A percentile compares a stretch with the other conserved stretches of the same genome.
Conservation (phyloP, 2,113 vertebrate species). For the Dromiciops gliroides region DNA sequence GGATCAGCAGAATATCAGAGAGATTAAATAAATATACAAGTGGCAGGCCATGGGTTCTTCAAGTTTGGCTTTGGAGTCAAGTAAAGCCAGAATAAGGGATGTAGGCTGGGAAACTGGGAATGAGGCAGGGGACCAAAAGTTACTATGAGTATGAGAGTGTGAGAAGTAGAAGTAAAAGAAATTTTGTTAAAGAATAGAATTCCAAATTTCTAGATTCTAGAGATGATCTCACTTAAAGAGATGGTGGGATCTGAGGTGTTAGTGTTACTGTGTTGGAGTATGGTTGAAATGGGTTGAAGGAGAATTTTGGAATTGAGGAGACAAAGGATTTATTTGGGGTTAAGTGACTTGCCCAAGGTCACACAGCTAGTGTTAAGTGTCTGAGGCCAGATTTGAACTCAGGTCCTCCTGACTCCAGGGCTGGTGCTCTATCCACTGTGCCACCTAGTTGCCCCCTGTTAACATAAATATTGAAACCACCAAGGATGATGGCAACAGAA, state of each 20-base stretch:
- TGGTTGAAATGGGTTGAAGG: neutral
- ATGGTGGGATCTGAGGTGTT: neutral
- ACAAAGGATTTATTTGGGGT: neutral
- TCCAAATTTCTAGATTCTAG: neutral
- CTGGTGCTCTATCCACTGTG: too few species aligned
- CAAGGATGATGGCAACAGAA: neutral
- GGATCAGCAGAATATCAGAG: neutral
- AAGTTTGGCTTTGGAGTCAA: neutral
- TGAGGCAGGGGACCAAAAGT: neutral
- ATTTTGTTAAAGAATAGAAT: neutral
- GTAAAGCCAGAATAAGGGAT: too few species aligned
- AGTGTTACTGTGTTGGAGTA: neutral
- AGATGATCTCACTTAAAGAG: neutral
- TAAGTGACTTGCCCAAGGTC: too few species aligned
- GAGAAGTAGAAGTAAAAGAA: neutral
- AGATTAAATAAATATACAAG: neutral
- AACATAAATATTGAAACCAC: neutral
- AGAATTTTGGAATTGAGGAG: neutral
- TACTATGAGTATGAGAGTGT: neutral
- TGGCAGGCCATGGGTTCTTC: neutral
- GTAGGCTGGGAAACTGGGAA: neutral
- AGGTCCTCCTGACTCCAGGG: too few species aligned
- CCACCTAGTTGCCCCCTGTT: too few species aligned
- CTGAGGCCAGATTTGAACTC: too few species aligned
- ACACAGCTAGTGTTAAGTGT: too few species aligned